Percentiles rank a stretch among this genome's conserved stretches.
These are phyloP conservation scores for Aplysia californica DNA, from an alignment of 1,140 invertebrate genomes.

Conservation along the genomic window DNA sequence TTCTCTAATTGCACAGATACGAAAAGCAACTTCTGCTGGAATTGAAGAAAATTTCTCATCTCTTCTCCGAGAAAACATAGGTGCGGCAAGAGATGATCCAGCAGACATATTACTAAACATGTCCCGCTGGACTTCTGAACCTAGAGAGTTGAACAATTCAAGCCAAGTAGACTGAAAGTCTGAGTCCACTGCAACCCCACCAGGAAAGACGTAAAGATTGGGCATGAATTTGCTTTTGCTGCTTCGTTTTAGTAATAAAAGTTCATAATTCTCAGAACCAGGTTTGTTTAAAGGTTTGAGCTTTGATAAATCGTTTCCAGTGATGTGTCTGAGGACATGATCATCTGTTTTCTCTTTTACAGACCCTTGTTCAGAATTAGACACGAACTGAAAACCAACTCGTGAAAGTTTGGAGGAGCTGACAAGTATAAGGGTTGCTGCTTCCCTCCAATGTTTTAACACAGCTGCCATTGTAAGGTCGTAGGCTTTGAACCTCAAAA, in stretches of 20 bases:
- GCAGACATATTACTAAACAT: conserved; percentile 36
- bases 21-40: conserved; percentile 76
- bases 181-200: conserved; percentile 76
- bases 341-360: no score
- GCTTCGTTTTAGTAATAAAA: conserved; percentile 77
- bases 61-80: conserved; percentile 49
- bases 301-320: neutral
- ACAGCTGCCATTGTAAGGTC: conserved; percentile 44
- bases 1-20: conserved; percentile 88
- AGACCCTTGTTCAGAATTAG: no score
- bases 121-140: conserved; percentile 28
- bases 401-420: conserved; percentile 23
- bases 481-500: neutral
- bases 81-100: conserved; percentile 29
- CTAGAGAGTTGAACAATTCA: conserved; percentile 72
- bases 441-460: conserved; percentile 66
- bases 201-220: conserved; percentile 84
- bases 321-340: no score
- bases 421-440: conserved; percentile 66
- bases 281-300: neutral
- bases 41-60: conserved; percentile 44
- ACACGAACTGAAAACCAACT: neutral
- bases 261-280: conserved; percentile 66
- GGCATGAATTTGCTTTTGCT: conserved; percentile 77
- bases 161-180: conserved; percentile 81